Evolutionary conservation across 2,888 invertebrate genomes (phyloP).

Genomic region (Aethes cnicana): DNA sequence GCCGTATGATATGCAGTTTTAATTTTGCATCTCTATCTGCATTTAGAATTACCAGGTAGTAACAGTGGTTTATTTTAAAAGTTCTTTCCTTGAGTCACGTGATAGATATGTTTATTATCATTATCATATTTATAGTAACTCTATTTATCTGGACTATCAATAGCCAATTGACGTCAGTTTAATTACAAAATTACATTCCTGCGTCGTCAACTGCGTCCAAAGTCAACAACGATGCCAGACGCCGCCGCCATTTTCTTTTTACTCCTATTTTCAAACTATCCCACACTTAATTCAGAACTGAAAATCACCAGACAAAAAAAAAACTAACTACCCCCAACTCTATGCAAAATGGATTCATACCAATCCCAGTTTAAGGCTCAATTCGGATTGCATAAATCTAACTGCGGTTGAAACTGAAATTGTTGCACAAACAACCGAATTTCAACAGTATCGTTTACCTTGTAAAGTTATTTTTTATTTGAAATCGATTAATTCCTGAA

Average conservation of each 20-base stretch:
- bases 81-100: too few relatives aligned
- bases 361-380: background rate
- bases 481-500: conserved; percentile 22
- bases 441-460: conserved; percentile 35
- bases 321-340: background rate
- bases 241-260: conserved; percentile 16
- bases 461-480: conserved; percentile 27
- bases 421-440: conserved; percentile 23
- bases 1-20: too few relatives aligned
- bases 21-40: too few relatives aligned
- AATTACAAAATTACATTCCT: background rate
- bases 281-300: conserved; percentile 24
- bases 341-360: background rate
- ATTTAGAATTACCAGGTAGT: too few relatives aligned
- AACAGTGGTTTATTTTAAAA: too few relatives aligned
- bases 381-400: background rate
- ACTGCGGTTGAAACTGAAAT: background rate
- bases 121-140: too few relatives aligned
- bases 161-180: background rate
- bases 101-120: too few relatives aligned
- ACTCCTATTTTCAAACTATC: conserved; percentile 28
- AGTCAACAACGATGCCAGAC: conserved; percentile 16
- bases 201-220: conserved; percentile 10
- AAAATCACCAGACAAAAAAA: background rate
- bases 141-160: background rate